A percentile compares a stretch with the other conserved stretches of the same genome.
phyloP scores from a whole-genome alignment of 2,888 invertebrate species.

The Exocentrus adspersus region DNA sequence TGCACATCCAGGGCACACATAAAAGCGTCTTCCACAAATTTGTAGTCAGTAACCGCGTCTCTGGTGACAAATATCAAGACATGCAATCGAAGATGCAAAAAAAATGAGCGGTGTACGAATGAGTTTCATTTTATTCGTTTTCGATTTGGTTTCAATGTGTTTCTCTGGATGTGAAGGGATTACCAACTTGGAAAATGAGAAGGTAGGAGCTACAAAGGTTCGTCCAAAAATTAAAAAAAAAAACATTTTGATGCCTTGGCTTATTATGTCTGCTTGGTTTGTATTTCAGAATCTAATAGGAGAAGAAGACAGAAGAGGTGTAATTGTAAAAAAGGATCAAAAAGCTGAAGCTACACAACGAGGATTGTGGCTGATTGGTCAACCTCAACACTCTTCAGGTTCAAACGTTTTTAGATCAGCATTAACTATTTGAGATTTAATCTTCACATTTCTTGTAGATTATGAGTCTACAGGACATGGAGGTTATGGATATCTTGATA shows the following conservation, averaged over 20 bases:
- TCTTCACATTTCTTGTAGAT: no score
- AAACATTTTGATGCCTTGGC: no score
- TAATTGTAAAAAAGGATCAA: constrained; percentile 23
- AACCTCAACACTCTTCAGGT: constrained; percentile 24
- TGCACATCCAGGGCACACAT: constrained; percentile 57
- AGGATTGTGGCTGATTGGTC: constrained; percentile 26
- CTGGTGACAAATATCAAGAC: neutral
- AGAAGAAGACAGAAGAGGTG: constrained; percentile 46
- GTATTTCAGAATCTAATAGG: constrained; percentile 18
- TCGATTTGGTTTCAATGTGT: no score
- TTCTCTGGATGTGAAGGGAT: constrained; percentile 3
- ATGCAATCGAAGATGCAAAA: constrained; percentile 11
- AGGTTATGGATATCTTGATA: constrained; percentile 9
- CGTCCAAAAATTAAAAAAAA: no score
- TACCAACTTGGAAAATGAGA: constrained; percentile 9
- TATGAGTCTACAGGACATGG: constrained; percentile 15
- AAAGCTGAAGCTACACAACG: constrained; percentile 24
- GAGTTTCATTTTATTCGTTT: neutral
- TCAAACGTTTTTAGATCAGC: no score
- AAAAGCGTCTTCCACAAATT: constrained; percentile 35
- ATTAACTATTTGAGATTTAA: no score
- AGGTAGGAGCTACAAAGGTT: constrained; percentile 2
- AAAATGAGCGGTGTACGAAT: constrained; percentile 11
- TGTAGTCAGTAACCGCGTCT: neutral
- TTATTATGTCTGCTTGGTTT: neutral